These are phyloP conservation scores for Tigriopus californicus DNA, from an alignment of 2,888 invertebrate genomes.

Conservation along the genomic window DNA sequence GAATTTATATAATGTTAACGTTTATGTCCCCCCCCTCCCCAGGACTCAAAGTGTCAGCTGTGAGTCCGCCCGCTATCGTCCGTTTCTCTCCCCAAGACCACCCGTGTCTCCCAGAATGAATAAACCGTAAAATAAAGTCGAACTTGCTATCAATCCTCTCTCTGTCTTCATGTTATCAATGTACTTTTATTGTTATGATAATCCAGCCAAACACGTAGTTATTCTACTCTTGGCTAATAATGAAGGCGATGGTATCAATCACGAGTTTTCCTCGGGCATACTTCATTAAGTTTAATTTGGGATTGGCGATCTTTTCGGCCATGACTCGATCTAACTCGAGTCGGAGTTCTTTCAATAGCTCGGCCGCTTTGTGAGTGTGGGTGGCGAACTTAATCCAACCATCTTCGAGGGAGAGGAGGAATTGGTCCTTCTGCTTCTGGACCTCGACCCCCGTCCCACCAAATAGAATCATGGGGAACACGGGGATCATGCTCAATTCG, in stretches of 20 bases:
- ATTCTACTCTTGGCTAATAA: slow-evolving; percentile 32
- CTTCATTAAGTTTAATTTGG: slow-evolving; percentile 49
- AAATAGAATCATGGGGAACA: slow-evolving; percentile 45
- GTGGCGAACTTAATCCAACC: slow-evolving; percentile 66
- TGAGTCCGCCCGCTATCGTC: too few species aligned
- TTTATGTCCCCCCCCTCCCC: neutral
- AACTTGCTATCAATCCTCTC: neutral
- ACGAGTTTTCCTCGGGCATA: slow-evolving; percentile 54
- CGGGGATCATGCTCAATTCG: slow-evolving; percentile 60
- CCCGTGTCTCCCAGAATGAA: too few species aligned
- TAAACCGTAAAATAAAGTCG: neutral
- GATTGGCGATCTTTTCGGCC: slow-evolving; percentile 65
- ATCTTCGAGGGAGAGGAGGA: slow-evolving; percentile 51
- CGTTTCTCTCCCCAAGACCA: too few species aligned
- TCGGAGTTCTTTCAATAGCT: slow-evolving; percentile 57
- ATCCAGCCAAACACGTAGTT: too few species aligned
- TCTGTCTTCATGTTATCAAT: too few species aligned
- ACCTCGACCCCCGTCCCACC: slow-evolving; percentile 51
- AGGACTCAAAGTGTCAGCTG: too few species aligned
- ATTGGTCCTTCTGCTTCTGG: slow-evolving; percentile 49
- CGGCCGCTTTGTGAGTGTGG: slow-evolving; percentile 57
- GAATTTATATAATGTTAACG: neutral
- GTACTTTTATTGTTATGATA: too few species aligned
- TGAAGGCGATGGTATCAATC: slow-evolving; percentile 51
- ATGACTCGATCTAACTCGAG: slow-evolving; percentile 52